Conservation (phyloP, 2,797 vertebrate genomes). For the Trachops cirrhosus region DNA sequence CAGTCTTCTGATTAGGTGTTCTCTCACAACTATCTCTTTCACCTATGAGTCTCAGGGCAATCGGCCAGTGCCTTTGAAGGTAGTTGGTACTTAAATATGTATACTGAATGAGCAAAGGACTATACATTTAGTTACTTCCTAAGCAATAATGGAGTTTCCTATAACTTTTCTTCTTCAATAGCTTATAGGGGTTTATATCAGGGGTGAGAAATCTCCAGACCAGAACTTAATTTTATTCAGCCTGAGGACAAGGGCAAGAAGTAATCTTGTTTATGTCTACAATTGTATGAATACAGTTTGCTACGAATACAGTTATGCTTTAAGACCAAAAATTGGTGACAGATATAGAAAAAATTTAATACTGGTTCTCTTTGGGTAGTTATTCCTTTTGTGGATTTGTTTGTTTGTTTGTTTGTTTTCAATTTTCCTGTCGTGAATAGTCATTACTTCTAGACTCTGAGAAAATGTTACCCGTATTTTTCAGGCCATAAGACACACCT, state of each 20-base stretch:
- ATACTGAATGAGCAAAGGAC: not conserved
- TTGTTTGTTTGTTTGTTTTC: not conserved
- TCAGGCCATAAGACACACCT: no score
- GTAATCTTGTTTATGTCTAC: conserved; percentile 21
- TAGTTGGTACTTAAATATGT: not conserved
- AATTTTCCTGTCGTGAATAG: not conserved
- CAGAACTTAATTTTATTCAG: conserved; percentile 32
- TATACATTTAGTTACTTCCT: not conserved
- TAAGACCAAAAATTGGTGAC: not conserved
- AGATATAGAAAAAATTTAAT: conserved; percentile 11
- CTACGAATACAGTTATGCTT: not conserved
- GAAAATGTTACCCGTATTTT: not conserved
- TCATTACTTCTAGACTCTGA: not conserved
- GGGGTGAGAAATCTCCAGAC: not conserved
- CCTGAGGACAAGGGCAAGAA: not conserved
- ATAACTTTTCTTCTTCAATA: not conserved
- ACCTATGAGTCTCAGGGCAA: not conserved
- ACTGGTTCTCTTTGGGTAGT: not conserved
- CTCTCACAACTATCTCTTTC: not conserved
- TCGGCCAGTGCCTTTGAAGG: not conserved
- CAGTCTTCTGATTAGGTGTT: not conserved
- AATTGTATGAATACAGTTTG: not conserved
- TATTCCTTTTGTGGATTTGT: not conserved
- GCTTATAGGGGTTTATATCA: not conserved
- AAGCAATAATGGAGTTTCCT: not conserved